Conservation (phyloP, 92 coral and sea anemone genomes). For the Phenganax subtilis region DNA sequence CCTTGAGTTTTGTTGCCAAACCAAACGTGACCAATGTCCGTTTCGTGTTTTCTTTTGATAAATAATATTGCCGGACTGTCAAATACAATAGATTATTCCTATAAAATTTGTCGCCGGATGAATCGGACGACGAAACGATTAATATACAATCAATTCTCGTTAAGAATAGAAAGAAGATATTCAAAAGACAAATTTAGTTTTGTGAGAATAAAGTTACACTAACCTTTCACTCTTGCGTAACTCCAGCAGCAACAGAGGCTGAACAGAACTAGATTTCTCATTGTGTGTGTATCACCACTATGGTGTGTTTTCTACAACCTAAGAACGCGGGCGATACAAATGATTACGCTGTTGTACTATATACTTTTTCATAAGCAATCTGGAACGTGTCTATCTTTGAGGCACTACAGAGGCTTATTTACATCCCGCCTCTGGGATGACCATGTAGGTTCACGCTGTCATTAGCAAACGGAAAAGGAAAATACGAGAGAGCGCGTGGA, state of each 20-base stretch:
- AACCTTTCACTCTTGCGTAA: slow-evolving; percentile 21
- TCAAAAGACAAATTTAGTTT: too few species aligned
- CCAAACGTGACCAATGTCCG: too few species aligned
- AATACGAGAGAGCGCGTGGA: slow-evolving; percentile 8
- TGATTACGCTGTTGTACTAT: not conserved
- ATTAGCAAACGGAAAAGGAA: slow-evolving; percentile 18
- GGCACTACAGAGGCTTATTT: slow-evolving; percentile 21
- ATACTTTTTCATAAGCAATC: not conserved
- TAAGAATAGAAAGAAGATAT: not conserved
- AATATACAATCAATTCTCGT: not conserved
- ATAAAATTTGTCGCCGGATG: not conserved
- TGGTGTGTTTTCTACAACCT: not conserved
- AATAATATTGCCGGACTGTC: too few species aligned
- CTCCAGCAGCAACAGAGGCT: slow-evolving; percentile 7
- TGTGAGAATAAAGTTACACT: not conserved
- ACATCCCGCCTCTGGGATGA: slow-evolving; percentile 16
- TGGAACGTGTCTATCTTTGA: slow-evolving; percentile 31
- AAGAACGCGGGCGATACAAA: not conserved
- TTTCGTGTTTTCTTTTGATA: not conserved
- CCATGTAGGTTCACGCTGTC: slow-evolving; percentile 3
- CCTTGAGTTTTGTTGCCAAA: too few species aligned
- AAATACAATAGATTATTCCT: not conserved
- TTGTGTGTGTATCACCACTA: not conserved
- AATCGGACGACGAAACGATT: not conserved
- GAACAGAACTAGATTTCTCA: slow-evolving; percentile 7